Base-by-base conservation (phyloP, 2,113 vertebrate species). In the Larimichthys polyactis region DNA sequence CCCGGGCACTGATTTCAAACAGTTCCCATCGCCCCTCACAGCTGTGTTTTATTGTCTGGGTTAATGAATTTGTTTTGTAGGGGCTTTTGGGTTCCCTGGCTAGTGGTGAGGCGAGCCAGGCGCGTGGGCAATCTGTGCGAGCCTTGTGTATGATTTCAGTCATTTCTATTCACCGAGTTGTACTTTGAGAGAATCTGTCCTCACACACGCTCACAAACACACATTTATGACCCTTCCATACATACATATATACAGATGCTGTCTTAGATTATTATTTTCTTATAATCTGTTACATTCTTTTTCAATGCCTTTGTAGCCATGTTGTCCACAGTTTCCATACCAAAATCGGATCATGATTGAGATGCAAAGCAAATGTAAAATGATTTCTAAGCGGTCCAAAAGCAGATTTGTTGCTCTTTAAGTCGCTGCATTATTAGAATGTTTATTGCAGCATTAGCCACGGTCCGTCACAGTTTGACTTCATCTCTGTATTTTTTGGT, bases 31-130 rank as follows among this genome's bases (percentile, higher is more conserved):
- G 55, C 80, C 81, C 76, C 77, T 85, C 84, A 79, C 92, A 95
- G 94, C 93, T 94, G 92, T 83, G 83, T 91, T 94, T 94, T 91
- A 93, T 94, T 91, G 89, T 92, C 83, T 79, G 86, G 86, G 82
- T 88, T 95, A 94, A 95, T 94, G 75, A 92, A 91, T 94, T 94
- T 93, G 89, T 95, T 94, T 94, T 93, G 89, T 90, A 89, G 90
- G 78, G 87, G 81, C 87, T 91, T 91, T 88, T 87, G 57, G 87
- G 90, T 91, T 93, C 89, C 91, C 81, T 92, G 87, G 92, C 88
- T n/a, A 91, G 89, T 78, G 87, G 63, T 78, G 82, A 88, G 87
- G 81, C 74, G 29, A 87, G 89, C 84, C 74, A 80, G 85, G 88
- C 81, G 58, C 67, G 87, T 91, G 91, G 87, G 85, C 86, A 87